phyloP scores from a whole-genome alignment of 2,797 vertebrate species.

The Pseudomugil tenellus region DNA sequence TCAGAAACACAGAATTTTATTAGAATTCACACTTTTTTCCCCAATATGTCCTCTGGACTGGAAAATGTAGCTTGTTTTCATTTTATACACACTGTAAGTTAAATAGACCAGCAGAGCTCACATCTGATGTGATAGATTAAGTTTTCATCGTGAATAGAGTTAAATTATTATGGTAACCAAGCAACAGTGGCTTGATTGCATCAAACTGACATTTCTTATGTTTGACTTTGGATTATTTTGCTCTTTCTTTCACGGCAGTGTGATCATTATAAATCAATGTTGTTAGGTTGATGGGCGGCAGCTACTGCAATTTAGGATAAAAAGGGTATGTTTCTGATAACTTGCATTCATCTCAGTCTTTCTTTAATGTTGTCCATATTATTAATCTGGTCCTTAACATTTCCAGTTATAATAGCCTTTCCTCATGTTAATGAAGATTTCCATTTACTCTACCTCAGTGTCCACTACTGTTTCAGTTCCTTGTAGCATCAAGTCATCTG shows the following conservation, averaged over 20 bases:
- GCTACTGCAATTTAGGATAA: background rate
- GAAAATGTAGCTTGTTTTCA: background rate
- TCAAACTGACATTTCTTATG: background rate
- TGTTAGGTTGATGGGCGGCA: background rate
- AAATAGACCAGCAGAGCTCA: background rate
- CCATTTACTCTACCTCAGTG: slow-evolving; percentile 45
- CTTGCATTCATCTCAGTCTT: background rate
- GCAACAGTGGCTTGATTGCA: background rate
- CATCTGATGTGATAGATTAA: background rate
- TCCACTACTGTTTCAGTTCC: background rate
- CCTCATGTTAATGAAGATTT: slow-evolving; percentile 4
- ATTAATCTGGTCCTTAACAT: background rate
- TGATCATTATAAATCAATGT: background rate
- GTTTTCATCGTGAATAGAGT: background rate
- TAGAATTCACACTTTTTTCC: background rate
- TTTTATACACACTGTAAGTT: background rate
- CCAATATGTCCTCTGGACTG: background rate
- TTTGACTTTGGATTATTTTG: background rate
- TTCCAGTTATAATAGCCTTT: background rate
- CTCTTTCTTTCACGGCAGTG: too few relatives aligned
- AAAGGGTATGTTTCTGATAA: background rate
- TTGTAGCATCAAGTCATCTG: background rate
- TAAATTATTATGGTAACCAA: background rate
- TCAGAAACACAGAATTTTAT: background rate
- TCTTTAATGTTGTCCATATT: background rate